Percentiles rank a stretch among this genome's conserved stretches.
These are phyloP conservation scores for Julus scanicus DNA, from an alignment of 2,888 invertebrate genomes.

Conservation along the genomic window DNA sequence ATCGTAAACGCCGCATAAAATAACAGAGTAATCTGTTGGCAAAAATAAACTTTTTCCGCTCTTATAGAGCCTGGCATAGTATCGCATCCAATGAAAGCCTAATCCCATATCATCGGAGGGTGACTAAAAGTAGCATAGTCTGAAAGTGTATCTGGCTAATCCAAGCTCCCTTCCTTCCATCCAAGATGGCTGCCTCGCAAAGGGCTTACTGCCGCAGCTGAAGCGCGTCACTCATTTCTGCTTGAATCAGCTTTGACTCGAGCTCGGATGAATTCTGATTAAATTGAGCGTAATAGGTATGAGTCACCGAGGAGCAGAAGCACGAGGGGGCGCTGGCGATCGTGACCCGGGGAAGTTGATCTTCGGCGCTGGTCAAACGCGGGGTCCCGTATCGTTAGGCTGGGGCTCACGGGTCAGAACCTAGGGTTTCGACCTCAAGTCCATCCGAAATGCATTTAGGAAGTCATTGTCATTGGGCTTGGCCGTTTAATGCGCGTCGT, in stretches of 20 bases:
- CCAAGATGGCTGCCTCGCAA: slow-evolving; percentile 29
- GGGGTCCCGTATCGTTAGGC: slow-evolving; percentile 42
- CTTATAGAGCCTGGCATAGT: not conserved
- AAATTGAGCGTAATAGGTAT: slow-evolving; percentile 45
- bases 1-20: not conserved
- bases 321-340: not conserved
- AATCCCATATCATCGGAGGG: not conserved
- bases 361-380: not conserved
- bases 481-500: not conserved
- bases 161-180: not conserved
- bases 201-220: slow-evolving; percentile 9
- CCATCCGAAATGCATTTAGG: slow-evolving; percentile 42
- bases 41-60: slow-evolving; percentile 38
- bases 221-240: slow-evolving; percentile 38
- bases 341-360: not conserved
- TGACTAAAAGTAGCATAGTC: not conserved
- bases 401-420: not conserved
- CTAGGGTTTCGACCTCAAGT: not conserved
- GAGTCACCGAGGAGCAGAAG: slow-evolving; percentile 1
- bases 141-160: slow-evolving; percentile 11
- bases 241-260: slow-evolving; percentile 39
- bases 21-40: not conserved
- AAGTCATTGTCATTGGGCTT: not conserved
- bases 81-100: not conserved
- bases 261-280: slow-evolving; percentile 47